Evolutionary conservation across 2,797 vertebrate species (phyloP), one percentile per base, ranked within the genome.

Genomic region (Oreortyx pictus): DNA sequence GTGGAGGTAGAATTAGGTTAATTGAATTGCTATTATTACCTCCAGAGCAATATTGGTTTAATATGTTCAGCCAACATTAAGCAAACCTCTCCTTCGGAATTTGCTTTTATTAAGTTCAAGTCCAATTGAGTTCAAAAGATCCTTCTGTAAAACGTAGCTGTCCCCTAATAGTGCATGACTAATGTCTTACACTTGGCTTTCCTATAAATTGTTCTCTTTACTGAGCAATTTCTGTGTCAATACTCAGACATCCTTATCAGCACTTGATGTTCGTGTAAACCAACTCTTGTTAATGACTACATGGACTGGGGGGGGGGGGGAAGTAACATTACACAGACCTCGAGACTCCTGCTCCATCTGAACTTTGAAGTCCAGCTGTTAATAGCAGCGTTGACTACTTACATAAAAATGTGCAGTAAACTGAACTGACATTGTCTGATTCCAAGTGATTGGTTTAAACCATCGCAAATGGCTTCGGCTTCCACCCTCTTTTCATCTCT

Each of bases 121-220:
- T 94, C 88, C 89, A 89, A 78, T 35, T 1, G 83, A 90, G 94
- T 93, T 97, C 93, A 95, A 96, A 97, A 91, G 85, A 86, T 61
- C 77, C 82, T 80, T 94, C 84, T 25, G 92, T 62, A 95, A 83
- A 90, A 91, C 86, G 59, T 82, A 5, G 65, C 95, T 90, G 80
- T 95, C 93, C 92, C 83, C 93, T 96, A 96, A 97, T 97, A 97
- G 94, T 95, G 94, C 92, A 92, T 97, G 96, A 97, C 96, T 94
- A 92, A 97, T 97, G 96, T 44, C 93, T 96, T 89, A 84, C 96
- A 87, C 96, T 87, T 76, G 92, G 95, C 93, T 94, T 90, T 91
- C 94, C 95, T 93, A 90, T 96, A 96, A 97, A 97, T 96, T 91
- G 95, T 92, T 95, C 93, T 94, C 67, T 94, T 94, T 79, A 49